Evolutionary conservation across 2,888 invertebrate genomes (phyloP).

Genomic region (Agrochola lychnidis): DNA sequence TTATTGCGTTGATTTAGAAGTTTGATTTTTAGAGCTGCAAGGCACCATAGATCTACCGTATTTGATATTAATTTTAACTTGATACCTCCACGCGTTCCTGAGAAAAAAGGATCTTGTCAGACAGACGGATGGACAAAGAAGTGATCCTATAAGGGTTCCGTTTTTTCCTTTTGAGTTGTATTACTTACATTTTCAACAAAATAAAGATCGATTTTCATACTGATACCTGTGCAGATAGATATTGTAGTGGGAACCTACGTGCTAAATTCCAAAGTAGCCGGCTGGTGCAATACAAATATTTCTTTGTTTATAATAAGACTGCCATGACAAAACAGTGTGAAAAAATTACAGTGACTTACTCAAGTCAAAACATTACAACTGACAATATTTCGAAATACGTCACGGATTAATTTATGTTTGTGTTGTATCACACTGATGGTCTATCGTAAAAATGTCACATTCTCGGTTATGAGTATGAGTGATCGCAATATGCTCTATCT

Average conservation of each 20-base stretch:
- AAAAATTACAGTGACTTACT: constrained; percentile 47
- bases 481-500: constrained; percentile 61
- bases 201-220: neutral
- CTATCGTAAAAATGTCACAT: constrained; percentile 63
- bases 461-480: constrained; percentile 36
- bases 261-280: constrained; percentile 22
- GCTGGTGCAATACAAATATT: constrained; percentile 24
- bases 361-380: constrained; percentile 47
- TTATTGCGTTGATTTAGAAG: too few relatives aligned
- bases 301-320: constrained; percentile 22
- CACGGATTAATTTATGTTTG: constrained; percentile 46
- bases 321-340: constrained; percentile 29
- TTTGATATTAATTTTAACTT: too few relatives aligned
- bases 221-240: neutral
- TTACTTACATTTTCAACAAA: constrained; percentile 1
- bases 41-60: too few relatives aligned
- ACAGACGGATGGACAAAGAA: too few relatives aligned
- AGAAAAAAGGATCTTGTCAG: too few relatives aligned
- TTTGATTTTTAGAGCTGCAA: too few relatives aligned
- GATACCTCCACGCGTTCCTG: too few relatives aligned
- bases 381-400: constrained; percentile 48
- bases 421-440: constrained; percentile 47
- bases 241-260: neutral
- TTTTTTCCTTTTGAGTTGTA: neutral
- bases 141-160: too few relatives aligned